A percentile compares a stretch with the other conserved stretches of the same genome.
Conservation (phyloP, 2,888 invertebrate species). For the Clepsis dumicolana region DNA sequence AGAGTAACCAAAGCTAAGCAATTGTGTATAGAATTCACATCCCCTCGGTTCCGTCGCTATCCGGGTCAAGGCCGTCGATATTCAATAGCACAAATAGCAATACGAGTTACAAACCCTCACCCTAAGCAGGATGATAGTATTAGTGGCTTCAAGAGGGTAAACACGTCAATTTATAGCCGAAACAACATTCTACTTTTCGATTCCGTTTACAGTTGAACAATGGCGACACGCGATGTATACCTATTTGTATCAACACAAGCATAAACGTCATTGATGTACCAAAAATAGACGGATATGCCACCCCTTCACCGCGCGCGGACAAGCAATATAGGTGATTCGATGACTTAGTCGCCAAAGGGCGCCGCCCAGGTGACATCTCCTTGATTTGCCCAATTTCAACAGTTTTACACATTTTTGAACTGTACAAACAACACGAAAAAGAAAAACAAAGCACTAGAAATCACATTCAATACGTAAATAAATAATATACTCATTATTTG, state of each 20-base stretch:
- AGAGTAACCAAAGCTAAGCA: constrained; percentile 36
- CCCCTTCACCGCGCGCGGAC: too few relatives aligned
- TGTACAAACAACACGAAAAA: too few relatives aligned
- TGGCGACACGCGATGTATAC: constrained; percentile 2
- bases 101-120: constrained; percentile 60
- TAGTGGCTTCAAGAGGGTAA: constrained; percentile 47
- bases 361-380: too few relatives aligned
- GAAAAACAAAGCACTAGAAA: too few relatives aligned
- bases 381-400: too few relatives aligned
- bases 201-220: constrained; percentile 26
- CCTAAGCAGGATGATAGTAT: constrained; percentile 53
- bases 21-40: constrained; percentile 48
- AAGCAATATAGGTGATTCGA: too few relatives aligned
- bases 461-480: too few relatives aligned
- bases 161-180: constrained; percentile 46
- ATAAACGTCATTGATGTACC: not conserved
- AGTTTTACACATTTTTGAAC: too few relatives aligned
- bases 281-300: too few relatives aligned
- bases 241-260: not conserved
- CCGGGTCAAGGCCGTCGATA: constrained; percentile 72
- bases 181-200: constrained; percentile 31
- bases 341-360: too few relatives aligned
- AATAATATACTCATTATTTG: too few relatives aligned
- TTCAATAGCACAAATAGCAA: constrained; percentile 60
- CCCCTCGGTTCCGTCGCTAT: constrained; percentile 53